A percentile compares a stretch with the other conserved stretches of the same genome.
Evolutionary conservation across 2,797 vertebrate genomes (phyloP).

Genomic region (Xiphophorus birchmanni): DNA sequence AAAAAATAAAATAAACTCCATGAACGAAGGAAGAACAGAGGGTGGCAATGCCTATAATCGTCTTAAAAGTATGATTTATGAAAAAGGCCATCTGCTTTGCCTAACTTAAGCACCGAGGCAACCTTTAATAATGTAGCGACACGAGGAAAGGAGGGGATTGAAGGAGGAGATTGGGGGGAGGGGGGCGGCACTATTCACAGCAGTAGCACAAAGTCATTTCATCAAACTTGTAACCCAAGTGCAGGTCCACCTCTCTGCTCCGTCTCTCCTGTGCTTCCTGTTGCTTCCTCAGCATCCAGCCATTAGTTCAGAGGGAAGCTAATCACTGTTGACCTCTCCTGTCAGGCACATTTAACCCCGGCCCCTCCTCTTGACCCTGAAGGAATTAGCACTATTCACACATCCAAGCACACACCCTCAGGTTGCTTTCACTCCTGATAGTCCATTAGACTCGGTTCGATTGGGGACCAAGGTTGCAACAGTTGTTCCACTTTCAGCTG

Average conservation of each 20-base stretch:
- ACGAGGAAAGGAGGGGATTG: constrained; percentile 51
- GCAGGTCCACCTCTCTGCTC: constrained; percentile 3
- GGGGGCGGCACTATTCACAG: background rate
- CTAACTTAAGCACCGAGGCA: constrained; percentile 80
- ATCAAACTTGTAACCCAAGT: constrained; percentile 30
- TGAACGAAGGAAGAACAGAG: constrained; percentile 57
- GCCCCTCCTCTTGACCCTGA: constrained; percentile 70
- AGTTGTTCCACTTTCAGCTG: too few relatives aligned
- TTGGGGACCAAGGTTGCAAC: too few relatives aligned
- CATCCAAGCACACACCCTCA: constrained; percentile 12
- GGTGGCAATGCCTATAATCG: constrained; percentile 75
- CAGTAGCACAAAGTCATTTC: constrained; percentile 14
- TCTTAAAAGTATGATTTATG: constrained; percentile 84
- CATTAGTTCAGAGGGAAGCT: constrained; percentile 72
- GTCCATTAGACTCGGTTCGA: too few relatives aligned
- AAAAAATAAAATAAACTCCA: constrained; percentile 30
- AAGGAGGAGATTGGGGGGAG: background rate
- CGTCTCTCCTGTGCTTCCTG: constrained; percentile 17
- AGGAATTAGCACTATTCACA: constrained; percentile 66
- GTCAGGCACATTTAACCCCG: constrained; percentile 74
- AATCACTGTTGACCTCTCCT: constrained; percentile 75
- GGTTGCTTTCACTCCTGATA: too few relatives aligned
- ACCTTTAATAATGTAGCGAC: constrained; percentile 86
- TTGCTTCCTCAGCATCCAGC: constrained; percentile 52
- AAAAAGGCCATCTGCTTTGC: constrained; percentile 84